Evolutionary conservation across 1,140 invertebrate species (phyloP).

Genomic region (Drosophila gunungcola): DNA sequence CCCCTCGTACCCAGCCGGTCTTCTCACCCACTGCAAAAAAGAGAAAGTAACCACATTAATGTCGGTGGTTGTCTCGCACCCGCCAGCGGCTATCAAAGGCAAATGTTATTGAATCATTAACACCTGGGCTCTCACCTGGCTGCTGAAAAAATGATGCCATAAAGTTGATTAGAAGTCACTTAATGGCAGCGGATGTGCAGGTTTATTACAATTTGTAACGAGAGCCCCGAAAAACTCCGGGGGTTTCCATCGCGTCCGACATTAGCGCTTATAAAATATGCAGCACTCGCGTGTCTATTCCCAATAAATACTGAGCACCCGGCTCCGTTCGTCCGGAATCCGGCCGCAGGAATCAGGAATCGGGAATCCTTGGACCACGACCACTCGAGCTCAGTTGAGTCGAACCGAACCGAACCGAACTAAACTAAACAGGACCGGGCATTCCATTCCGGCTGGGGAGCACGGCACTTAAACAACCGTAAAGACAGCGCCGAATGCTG

Average conservation of each 20-base stretch:
- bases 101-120: slow-evolving; percentile 84
- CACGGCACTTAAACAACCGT: slow-evolving; percentile 39
- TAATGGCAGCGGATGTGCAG: slow-evolving; percentile 77
- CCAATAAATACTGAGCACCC: slow-evolving; percentile 68
- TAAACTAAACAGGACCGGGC: slow-evolving; percentile 15
- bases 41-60: slow-evolving; percentile 67
- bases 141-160: slow-evolving; percentile 68
- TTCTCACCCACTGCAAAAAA: not conserved
- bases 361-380: slow-evolving; percentile 18
- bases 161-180: slow-evolving; percentile 83
- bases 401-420: slow-evolving; percentile 4
- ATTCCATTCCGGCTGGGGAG: slow-evolving; percentile 20
- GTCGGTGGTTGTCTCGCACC: slow-evolving; percentile 64
- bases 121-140: slow-evolving; percentile 49
- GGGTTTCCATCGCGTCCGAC: slow-evolving; percentile 3
- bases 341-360: slow-evolving; percentile 7
- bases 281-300: slow-evolving; percentile 77
- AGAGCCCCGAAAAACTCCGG: slow-evolving; percentile 35
- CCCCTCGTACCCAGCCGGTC: not conserved
- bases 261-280: slow-evolving; percentile 76
- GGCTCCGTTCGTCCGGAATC: not conserved
- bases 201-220: slow-evolving; percentile 82
- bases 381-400: slow-evolving; percentile 4
- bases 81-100: slow-evolving; percentile 60
- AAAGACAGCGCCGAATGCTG: slow-evolving; percentile 27